A percentile compares a stretch with the other conserved stretches of the same genome.
phyloP scores from a whole-genome alignment of 2,113 vertebrate species.

The Azemiops feae region DNA sequence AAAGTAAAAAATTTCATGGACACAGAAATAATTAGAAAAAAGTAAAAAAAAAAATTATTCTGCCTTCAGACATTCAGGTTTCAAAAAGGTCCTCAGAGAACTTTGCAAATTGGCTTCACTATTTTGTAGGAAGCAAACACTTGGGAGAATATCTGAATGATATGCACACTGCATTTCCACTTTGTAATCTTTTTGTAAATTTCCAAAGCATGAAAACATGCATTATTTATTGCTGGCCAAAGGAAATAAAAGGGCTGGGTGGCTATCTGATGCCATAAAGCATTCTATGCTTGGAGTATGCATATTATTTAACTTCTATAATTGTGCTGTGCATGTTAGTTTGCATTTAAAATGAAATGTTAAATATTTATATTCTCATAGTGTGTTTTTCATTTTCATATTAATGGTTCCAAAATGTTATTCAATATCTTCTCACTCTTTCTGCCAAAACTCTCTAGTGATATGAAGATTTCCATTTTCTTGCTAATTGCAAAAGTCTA shows the following conservation, averaged over 20 bases:
- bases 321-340: background rate
- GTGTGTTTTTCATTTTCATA: conserved; percentile 23
- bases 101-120: background rate
- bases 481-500: conserved; percentile 39
- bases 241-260: conserved; percentile 51
- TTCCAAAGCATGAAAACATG: conserved; percentile 34
- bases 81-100: background rate
- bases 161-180: conserved; percentile 1
- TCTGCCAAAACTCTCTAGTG: conserved; percentile 20
- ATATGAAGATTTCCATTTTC: conserved; percentile 35
- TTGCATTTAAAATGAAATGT: conserved; percentile 22
- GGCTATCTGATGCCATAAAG: background rate
- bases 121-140: background rate
- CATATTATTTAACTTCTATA: background rate
- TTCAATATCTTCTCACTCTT: background rate
- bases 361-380: conserved; percentile 2
- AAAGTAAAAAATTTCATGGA: background rate
- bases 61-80: background rate
- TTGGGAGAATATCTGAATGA: conserved; percentile 20
- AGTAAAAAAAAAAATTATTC: background rate
- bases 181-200: background rate
- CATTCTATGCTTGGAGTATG: background rate
- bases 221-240: background rate
- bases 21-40: background rate
- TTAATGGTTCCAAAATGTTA: conserved; percentile 17